Percentiles rank a stretch among this genome's conserved stretches.
These are phyloP conservation scores for Papilio gigon DNA, from an alignment of 2,888 invertebrate genomes.

Conservation along the genomic window DNA sequence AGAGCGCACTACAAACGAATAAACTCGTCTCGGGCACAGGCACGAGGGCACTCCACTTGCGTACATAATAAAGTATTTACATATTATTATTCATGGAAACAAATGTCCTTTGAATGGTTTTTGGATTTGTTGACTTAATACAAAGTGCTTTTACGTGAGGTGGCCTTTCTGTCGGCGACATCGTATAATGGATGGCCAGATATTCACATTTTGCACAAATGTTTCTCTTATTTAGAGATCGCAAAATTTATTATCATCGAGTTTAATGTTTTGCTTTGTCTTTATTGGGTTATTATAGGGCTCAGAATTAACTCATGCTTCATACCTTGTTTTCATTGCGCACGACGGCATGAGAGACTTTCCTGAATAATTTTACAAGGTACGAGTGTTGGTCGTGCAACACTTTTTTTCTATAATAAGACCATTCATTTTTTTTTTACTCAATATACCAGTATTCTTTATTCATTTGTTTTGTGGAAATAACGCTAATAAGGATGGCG, in stretches of 20 bases:
- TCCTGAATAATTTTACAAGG: conserved; percentile 32
- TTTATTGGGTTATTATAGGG: conserved; percentile 51
- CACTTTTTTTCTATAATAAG: conserved; percentile 29
- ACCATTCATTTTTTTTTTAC: conserved; percentile 28
- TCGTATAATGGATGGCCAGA: conserved; percentile 67
- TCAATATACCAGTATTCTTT: neutral
- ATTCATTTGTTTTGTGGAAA: neutral
- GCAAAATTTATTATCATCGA: conserved; percentile 52
- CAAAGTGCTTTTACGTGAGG: conserved; percentile 74
- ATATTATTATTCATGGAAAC: conserved; percentile 79
- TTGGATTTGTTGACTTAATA: conserved; percentile 80
- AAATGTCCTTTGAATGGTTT: conserved; percentile 77
- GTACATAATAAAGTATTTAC: conserved; percentile 71
- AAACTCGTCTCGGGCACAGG: conserved; percentile 27
- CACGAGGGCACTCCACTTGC: conserved; percentile 45
- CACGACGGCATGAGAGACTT: conserved; percentile 9
- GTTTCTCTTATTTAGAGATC: conserved; percentile 68
- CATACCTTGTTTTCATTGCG: conserved; percentile 18
- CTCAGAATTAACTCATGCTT: conserved; percentile 21
- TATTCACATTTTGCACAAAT: conserved; percentile 67
- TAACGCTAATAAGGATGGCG: neutral
- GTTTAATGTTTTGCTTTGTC: conserved; percentile 50
- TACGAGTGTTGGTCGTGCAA: conserved; percentile 24
- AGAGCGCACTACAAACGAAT: conserved; percentile 41
- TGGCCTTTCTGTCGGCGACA: conserved; percentile 70